Evolutionary conservation across 2,113 vertebrate genomes (phyloP).

Genomic region (Silurus asotus): DNA sequence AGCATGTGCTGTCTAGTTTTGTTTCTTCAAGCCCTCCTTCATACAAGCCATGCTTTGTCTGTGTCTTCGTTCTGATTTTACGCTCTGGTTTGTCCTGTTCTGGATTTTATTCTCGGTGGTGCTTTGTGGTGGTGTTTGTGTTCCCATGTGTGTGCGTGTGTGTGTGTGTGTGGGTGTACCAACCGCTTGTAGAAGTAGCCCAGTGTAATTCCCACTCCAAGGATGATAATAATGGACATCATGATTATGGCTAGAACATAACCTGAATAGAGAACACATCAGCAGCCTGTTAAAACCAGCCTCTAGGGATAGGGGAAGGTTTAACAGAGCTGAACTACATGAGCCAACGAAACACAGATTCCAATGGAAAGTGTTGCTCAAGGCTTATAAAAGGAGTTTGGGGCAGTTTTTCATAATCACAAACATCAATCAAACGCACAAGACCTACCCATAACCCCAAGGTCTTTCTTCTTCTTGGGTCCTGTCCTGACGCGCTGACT

Average conservation of each 20-base stretch:
- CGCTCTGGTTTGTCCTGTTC: background rate
- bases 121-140: background rate
- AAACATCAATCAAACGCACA: background rate
- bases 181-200: constrained; percentile 95
- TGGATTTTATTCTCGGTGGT: background rate
- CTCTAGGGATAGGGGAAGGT: background rate
- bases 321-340: background rate
- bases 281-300: background rate
- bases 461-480: constrained; percentile 88
- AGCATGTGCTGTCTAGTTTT: too few species aligned
- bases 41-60: background rate
- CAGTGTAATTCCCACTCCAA: constrained; percentile 83
- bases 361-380: background rate
- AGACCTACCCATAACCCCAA: constrained; percentile 81
- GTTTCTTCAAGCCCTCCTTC: background rate
- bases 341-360: background rate
- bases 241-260: constrained; percentile 85
- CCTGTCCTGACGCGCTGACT: constrained; percentile 82
- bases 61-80: background rate
- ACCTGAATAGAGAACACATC: constrained; percentile 68
- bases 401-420: background rate
- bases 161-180: constrained; percentile 51
- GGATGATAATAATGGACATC: constrained; percentile 87
- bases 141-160: background rate
- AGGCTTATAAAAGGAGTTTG: background rate